A percentile compares a stretch with the other conserved stretches of the same genome.
phyloP scores from a whole-genome alignment of 2,888 invertebrate species.

The Chrysolina americana region DNA sequence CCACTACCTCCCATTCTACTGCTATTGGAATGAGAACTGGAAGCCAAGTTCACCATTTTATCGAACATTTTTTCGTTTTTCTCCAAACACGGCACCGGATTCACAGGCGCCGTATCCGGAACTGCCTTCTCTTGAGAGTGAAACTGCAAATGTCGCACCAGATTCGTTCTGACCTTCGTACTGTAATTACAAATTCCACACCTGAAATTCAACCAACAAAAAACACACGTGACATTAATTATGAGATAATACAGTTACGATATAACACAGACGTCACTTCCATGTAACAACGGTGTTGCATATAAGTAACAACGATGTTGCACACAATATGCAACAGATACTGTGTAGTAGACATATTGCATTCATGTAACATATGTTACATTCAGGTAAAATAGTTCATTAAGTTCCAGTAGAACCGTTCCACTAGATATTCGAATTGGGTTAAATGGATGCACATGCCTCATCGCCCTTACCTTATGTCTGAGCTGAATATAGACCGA shows the following conservation, averaged over 20 bases:
- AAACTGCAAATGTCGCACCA: conserved; percentile 79
- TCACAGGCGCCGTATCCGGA: conserved; percentile 80
- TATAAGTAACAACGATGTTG: too few species aligned
- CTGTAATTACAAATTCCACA: conserved; percentile 77
- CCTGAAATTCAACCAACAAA: conserved; percentile 34
- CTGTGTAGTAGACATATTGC: background rate
- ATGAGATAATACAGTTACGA: background rate
- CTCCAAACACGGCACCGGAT: conserved; percentile 86
- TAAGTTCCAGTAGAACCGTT: too few species aligned
- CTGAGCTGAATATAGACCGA: conserved; percentile 75
- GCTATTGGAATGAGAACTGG: conserved; percentile 72
- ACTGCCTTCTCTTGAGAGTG: conserved; percentile 76
- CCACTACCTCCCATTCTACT: conserved; percentile 66
- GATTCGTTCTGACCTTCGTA: conserved; percentile 78
- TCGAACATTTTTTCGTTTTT: conserved; percentile 87
- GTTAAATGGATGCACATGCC: background rate
- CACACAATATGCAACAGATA: background rate
- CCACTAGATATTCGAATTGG: too few species aligned
- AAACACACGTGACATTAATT: background rate
- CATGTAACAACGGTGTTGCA: background rate
- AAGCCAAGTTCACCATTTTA: conserved; percentile 87
- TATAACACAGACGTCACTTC: background rate
- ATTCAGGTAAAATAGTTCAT: too few species aligned
- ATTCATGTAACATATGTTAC: background rate
- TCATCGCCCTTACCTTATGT: conserved; percentile 49